Evolutionary conservation across 1,140 invertebrate species (phyloP), one percentile per base, ranked within the genome.

Genomic region (Coenobita brevimanus): DNA sequence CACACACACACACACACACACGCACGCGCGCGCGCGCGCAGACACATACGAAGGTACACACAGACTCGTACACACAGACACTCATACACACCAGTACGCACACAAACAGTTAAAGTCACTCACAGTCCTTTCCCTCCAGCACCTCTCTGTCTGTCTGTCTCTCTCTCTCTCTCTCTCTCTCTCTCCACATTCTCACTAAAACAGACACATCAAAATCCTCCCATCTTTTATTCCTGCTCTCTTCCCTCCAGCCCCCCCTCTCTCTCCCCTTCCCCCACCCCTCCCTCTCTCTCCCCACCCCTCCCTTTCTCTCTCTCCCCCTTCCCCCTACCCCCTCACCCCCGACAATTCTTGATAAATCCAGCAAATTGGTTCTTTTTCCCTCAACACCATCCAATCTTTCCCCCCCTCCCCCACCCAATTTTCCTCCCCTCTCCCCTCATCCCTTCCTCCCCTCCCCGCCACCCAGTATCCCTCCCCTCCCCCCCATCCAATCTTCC

Each of bases 151-250:
- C 33, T 10, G 3, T 71, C 3, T 36, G 24, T 15, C 38, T 46
- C 73, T 76, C 73, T 46, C 73, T 76, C 73, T 46, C 43, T 79
- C 50, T 41, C 33, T 30, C 24, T 41, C 69, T 30, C 69, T 30
- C 69, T 30, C 69, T 30, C 69, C 69, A 73, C 69, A 73, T 33
- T 30, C 69, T 30, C 69, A 73, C 69, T 30, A 15, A 73, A 15
- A 73, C 69, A 73, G 17, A 41, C 38, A 36, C 69, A 73, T 33
- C 27, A n/a, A 17, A 8, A 67, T 27, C 60, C n/a, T 2, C 6
- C 60, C 6, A 36, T 17, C 38, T 43, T 30, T 10, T 4, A 17
- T 36, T 17, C 38, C 27, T 17, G 10, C 38, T 21, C 21, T 69
- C 24, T 69, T 2, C 27, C 64, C 27, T 69, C 8, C 30, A 30